Conservation (phyloP, 2,888 invertebrate species). For the Sphinx pinastri region DNA sequence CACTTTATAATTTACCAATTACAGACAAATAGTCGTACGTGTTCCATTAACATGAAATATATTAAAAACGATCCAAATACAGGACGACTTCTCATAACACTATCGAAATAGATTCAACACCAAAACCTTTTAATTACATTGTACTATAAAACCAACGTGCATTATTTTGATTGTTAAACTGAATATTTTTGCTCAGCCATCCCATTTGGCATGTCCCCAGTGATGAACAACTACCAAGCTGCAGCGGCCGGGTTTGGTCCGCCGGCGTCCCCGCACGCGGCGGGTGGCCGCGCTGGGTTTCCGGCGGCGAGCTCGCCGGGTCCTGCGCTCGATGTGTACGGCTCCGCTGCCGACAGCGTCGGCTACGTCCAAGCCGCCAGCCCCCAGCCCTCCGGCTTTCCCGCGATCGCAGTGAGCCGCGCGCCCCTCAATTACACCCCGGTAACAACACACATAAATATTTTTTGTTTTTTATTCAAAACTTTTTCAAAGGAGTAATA, state of each 20-base stretch:
- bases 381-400: conserved; percentile 98
- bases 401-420: conserved; percentile 96
- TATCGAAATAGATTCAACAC: background rate
- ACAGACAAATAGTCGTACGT: background rate
- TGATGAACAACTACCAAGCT: conserved; percentile 98
- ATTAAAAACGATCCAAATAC: background rate
- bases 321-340: conserved; percentile 96
- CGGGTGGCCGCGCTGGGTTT: conserved; percentile 90
- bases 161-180: background rate
- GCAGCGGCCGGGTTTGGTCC: conserved; percentile 92
- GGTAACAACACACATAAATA: conserved; percentile 82
- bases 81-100: background rate
- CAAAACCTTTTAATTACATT: background rate
- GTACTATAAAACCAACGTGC: background rate
- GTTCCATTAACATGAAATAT: no score
- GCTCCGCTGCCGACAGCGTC: conserved; percentile 93
- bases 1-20: background rate
- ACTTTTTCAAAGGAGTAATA: background rate
- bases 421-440: conserved; percentile 97
- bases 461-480: background rate
- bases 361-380: conserved; percentile 98
- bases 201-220: conserved; percentile 80
- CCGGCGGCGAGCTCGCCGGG: conserved; percentile 97
- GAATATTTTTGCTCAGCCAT: conserved; percentile 24
- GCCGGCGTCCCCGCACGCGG: conserved; percentile 92